Evolutionary conservation across 2,888 invertebrate species (phyloP), one percentile per base, ranked within the genome.

Genomic region (Agriopis aurantiaria): DNA sequence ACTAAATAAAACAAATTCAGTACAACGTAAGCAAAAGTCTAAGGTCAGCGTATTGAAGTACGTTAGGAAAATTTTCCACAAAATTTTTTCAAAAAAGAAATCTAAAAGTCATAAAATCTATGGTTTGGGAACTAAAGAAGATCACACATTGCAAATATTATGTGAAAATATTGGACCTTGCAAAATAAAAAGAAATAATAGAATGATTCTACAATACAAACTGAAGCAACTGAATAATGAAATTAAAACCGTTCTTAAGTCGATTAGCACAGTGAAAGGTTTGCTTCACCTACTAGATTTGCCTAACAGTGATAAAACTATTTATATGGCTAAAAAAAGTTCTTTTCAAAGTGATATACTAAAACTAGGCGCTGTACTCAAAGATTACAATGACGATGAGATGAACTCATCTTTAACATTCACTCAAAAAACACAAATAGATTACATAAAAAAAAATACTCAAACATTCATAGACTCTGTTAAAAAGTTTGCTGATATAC

Each of bases 191-290:
- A 59, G 72, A 23, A 81, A 75, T 14, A 82, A 84, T 41, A 86
- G 77, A 74, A 52, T 67, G 49, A 33, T 78, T n/a, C 69, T 92
- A 9, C 80, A 82, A 62, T 60, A 74, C 0, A 91, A 90, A 79
- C 74, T 92, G 8, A 78, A 81, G 49, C 79, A 87, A 48, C 74
- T 92, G 45, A 85, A 85, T 63, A 56, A 59, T 5, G 90, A 91
- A 84, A 86, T 87, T 12, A 73, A 78, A 17, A 84, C 75, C 48
- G 87, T 91, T 65, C 76, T 92, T 8, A 85, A 79, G 78, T 85
- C 81, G 12, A 83, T 91, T 0, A 86, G 80, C 72, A 86, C 82
- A 12, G 89, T 92, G 2, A 91, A 91, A 73, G 89, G 88, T 4
- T 78, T 89, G 48, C 71, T 91, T 40, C 82, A 80, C 65, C 68